Conservation (phyloP, 2,113 vertebrate genomes). For the Melanerpes formicivorus region DNA sequence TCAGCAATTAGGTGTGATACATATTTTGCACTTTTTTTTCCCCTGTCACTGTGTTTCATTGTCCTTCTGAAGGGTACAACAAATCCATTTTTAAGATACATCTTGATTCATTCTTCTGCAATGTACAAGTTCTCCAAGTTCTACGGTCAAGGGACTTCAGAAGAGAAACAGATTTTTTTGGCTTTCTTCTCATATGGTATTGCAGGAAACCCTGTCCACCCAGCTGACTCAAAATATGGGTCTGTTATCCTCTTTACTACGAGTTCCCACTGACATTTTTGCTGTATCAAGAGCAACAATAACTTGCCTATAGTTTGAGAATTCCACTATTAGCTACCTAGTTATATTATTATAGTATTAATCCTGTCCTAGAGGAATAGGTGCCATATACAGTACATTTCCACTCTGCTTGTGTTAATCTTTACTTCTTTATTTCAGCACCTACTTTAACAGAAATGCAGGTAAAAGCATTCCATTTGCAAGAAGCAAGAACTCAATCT, state of each 20-base stretch:
- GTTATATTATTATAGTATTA: not conserved
- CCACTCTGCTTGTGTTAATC: conserved; percentile 26
- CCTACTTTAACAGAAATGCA: conserved; percentile 28
- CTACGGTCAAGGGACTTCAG: not conserved
- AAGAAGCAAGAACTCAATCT: conserved; percentile 19
- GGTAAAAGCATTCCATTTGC: conserved; percentile 23
- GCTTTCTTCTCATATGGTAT: not conserved
- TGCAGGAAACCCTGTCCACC: not conserved
- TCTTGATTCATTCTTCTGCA: not conserved
- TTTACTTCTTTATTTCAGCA: conserved; percentile 30
- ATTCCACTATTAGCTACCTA: not conserved
- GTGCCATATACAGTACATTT: not conserved
- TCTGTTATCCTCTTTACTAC: not conserved
- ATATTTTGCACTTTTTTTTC: not conserved
- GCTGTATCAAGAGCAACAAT: not conserved
- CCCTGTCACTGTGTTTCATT: not conserved
- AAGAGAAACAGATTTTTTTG: not conserved
- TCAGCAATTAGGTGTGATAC: not conserved
- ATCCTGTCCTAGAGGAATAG: not conserved
- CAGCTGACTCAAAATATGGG: not conserved
- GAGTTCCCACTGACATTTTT: not conserved
- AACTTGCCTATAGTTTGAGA: not conserved
- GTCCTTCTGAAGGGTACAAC: not conserved
- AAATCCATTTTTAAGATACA: not conserved
- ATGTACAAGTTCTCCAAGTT: not conserved